These are phyloP conservation scores for Cephus pulcher DNA, from an alignment of 2,888 invertebrate genomes.

Conservation along the genomic window DNA sequence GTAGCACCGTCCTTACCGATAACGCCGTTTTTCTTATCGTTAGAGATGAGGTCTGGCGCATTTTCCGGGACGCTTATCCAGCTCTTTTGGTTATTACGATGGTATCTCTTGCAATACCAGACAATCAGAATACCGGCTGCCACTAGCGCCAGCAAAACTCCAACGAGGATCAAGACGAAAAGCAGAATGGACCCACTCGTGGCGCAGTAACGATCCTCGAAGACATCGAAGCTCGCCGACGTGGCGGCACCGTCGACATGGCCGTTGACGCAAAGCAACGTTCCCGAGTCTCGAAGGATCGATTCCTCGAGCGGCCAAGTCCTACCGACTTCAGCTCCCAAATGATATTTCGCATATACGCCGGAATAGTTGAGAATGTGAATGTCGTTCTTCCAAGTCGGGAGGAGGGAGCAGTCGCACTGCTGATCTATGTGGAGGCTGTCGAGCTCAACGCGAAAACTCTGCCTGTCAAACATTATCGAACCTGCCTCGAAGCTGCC, in stretches of 20 bases:
- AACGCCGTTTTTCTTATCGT: slow-evolving; percentile 68
- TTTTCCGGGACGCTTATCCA: slow-evolving; percentile 63
- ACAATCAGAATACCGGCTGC: slow-evolving; percentile 40
- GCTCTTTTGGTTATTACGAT: slow-evolving; percentile 59
- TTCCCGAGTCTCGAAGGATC: slow-evolving; percentile 51
- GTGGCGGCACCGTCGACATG: slow-evolving; percentile 30
- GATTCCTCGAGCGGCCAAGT: slow-evolving; percentile 35
- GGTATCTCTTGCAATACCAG: slow-evolving; percentile 60
- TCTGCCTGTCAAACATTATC: slow-evolving; percentile 70
- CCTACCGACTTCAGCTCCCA: slow-evolving; percentile 8
- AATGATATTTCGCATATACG: slow-evolving; percentile 51
- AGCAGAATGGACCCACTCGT: slow-evolving; percentile 53
- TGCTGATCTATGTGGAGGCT: slow-evolving; percentile 72
- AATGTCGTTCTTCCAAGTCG: slow-evolving; percentile 56
- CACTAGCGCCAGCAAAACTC: slow-evolving; percentile 37
- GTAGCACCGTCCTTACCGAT: slow-evolving; percentile 62
- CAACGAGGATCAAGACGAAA: slow-evolving; percentile 44
- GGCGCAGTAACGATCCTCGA: slow-evolving; percentile 52
- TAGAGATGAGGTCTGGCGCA: slow-evolving; percentile 57
- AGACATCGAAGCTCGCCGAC: slow-evolving; percentile 48
- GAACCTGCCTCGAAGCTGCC: slow-evolving; percentile 70
- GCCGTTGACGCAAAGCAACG: slow-evolving; percentile 53
- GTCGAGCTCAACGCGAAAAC: slow-evolving; percentile 71
- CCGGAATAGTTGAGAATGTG: slow-evolving; percentile 60
- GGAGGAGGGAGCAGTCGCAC: slow-evolving; percentile 72